These are phyloP conservation scores for Pollenia labialis DNA, from an alignment of 2,888 invertebrate genomes.

Conservation along the genomic window DNA sequence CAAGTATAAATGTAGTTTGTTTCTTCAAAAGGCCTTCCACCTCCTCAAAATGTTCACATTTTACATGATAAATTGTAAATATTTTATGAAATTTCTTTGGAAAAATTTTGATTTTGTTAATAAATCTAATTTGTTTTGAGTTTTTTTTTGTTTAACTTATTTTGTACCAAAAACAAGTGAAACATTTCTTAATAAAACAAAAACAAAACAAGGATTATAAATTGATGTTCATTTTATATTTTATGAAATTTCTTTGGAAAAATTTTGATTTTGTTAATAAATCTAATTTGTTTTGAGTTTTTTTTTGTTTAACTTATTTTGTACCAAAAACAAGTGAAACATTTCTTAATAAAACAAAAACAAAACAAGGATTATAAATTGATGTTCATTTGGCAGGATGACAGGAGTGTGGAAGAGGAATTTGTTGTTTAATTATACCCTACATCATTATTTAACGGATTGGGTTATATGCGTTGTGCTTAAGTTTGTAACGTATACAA, in stretches of 20 bases:
- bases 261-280: conserved; percentile 49
- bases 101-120: conserved; percentile 40
- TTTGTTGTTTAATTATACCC: conserved; percentile 4
- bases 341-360: conserved; percentile 11
- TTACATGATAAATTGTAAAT: not conserved
- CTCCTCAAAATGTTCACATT: not conserved
- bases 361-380: conserved; percentile 33
- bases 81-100: conserved; percentile 6
- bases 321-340: conserved; percentile 8
- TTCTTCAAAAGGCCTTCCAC: not conserved
- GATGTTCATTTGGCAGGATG: not conserved
- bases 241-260: not conserved
- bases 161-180: conserved; percentile 10
- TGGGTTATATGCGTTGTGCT: not conserved
- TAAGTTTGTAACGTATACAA: no score
- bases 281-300: conserved; percentile 41
- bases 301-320: not conserved
- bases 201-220: conserved; percentile 33
- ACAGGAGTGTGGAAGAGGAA: not conserved
- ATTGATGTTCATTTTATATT: conserved; percentile 27
- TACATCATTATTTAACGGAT: not conserved
- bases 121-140: conserved; percentile 44
- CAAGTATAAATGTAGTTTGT: not conserved
- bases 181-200: not conserved
- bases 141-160: conserved; percentile 1